Percentiles rank a stretch among this genome's conserved stretches.
Evolutionary conservation across 1,140 invertebrate species (phyloP).

Genomic region (Trachymyrmex septentrionalis): DNA sequence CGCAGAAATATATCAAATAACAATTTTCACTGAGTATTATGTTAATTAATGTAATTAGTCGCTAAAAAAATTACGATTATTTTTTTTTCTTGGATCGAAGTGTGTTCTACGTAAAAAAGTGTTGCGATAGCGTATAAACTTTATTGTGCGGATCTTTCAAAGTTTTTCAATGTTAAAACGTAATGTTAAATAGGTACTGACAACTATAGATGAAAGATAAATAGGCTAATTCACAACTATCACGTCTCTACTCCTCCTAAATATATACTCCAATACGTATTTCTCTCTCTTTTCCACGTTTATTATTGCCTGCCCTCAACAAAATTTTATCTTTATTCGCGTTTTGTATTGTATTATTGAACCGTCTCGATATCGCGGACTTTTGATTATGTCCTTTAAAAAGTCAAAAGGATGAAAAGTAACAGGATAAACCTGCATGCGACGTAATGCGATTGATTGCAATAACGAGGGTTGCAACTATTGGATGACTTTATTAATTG

Average conservation of each 20-base stretch:
- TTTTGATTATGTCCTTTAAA: too few relatives aligned
- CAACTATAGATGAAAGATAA: neutral
- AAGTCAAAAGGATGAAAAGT: neutral
- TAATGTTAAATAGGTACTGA: neutral
- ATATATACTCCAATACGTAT: neutral
- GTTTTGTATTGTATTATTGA: neutral
- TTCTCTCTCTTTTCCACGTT: neutral
- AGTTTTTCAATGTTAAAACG: neutral
- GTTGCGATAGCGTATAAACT: too few relatives aligned
- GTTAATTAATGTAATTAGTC: neutral
- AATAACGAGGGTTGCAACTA: neutral
- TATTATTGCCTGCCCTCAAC: neutral
- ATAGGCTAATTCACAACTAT: neutral
- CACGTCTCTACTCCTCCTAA: too few relatives aligned
- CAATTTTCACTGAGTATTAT: neutral
- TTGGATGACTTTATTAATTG: constrained; percentile 5
- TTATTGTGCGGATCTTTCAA: neutral
- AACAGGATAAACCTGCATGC: neutral
- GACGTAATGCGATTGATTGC: neutral
- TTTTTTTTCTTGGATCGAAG: neutral
- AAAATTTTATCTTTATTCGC: neutral
- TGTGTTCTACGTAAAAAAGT: neutral
- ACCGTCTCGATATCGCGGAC: neutral
- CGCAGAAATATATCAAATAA: neutral
- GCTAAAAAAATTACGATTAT: neutral